Conservation (phyloP, 2,797 vertebrate species). For the Danio tinwini region DNA sequence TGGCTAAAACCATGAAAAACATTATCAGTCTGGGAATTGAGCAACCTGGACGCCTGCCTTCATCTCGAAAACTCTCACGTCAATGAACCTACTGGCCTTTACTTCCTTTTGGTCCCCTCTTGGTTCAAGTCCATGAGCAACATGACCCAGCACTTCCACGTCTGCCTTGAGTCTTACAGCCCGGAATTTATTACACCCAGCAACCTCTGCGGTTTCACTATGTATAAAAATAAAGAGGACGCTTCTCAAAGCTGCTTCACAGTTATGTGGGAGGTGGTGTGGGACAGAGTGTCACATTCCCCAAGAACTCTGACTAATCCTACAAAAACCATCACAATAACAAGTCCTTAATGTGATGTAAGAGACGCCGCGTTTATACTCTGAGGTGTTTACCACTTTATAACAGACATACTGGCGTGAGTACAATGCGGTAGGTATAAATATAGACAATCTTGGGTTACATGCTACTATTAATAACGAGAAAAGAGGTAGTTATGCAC, state of each 20-base stretch:
- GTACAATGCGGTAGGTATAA: constrained; percentile 42
- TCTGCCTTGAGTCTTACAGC: constrained; percentile 29
- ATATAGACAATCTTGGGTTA: constrained; percentile 55
- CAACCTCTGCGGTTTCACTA: constrained; percentile 77
- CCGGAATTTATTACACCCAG: constrained; percentile 52
- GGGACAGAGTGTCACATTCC: constrained; percentile 33
- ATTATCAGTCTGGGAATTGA: constrained; percentile 24
- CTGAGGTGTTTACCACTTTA: constrained; percentile 36
- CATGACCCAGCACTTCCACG: constrained; percentile 56
- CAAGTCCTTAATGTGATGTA: constrained; percentile 10
- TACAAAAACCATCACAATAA: constrained; percentile 37
- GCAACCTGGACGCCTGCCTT: constrained; percentile 5
- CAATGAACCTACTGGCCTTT: constrained; percentile 27
- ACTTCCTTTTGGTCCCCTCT: neutral
- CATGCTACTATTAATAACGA: constrained; percentile 58
- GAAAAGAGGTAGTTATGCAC: constrained; percentile 48
- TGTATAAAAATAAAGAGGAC: constrained; percentile 76
- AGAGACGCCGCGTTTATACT: constrained; percentile 4
- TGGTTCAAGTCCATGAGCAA: constrained; percentile 26
- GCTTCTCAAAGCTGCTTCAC: constrained; percentile 61
- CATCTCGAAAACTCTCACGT: neutral
- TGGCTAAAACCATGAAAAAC: neutral
- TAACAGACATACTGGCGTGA: constrained; percentile 31
- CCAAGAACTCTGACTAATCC: constrained; percentile 26
- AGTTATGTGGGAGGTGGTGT: constrained; percentile 26